Evolutionary conservation across 1,140 invertebrate species (phyloP), one percentile per base, ranked within the genome.

Genomic region (Matsumurasca onukii): DNA sequence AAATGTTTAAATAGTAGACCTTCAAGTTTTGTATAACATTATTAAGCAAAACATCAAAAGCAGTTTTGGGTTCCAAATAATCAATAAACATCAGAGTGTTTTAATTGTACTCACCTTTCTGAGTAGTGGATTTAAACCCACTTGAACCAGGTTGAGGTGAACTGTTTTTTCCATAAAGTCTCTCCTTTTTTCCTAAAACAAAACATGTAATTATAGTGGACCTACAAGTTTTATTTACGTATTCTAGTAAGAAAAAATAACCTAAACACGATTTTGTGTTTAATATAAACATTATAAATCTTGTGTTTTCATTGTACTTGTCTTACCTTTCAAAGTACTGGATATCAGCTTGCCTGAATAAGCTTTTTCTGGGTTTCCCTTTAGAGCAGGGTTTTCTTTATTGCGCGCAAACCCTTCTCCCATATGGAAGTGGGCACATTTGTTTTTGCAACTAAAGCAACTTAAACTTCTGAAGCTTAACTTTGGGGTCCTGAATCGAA

Each of bases 371-470:
- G 24, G 9, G 22, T 9, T 12, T 9, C 15, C 24, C 5, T 22
- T 55, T 24, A 55, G 22, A 24, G 15, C 5, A 15, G 24, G 22
- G n/a, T n/a, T n/a, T n/a, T n/a, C n/a, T 9, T 55, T 9, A 55
- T 55, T 9, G n/a, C 51, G 51, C 24, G 12, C 51, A 55, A 55
- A 55, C 9, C 22, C 51, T 55, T 55, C 51, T n/a, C 51, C 51
- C 15, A 55, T 15, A 22, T 55, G 51, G 24, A 55, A 55, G 24
- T 55, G 51, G 12, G 51, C 15, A 55, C 51, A 55, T 55, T 55
- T 55, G 24, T n/a, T 55, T 55, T 55, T 55, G 22, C 51, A 55
- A 9, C 24, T 24, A 55, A 55, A 55, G 24, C 51, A 55, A 22
- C 51, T 55, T 24, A 55, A 55, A 22, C 51, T 55, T 55, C 51